A percentile compares a stretch with the other conserved stretches of the same genome.
These are phyloP conservation scores for Dynastes hyllus DNA, from an alignment of 2,888 invertebrate genomes.

Conservation along the genomic window DNA sequence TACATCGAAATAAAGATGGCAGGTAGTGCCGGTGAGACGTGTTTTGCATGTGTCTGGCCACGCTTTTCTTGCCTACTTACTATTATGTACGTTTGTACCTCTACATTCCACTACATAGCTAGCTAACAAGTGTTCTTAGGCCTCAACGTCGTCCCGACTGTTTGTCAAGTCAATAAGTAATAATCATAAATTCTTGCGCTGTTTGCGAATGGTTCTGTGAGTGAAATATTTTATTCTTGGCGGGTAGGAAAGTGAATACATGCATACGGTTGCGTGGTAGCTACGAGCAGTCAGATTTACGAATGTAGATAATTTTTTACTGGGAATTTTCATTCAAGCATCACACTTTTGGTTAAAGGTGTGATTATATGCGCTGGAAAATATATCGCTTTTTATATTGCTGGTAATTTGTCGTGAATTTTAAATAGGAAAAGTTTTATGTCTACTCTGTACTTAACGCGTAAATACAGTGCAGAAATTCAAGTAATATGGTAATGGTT, in stretches of 20 bases:
- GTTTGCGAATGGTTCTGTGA: constrained; percentile 37
- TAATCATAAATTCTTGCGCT: constrained; percentile 47
- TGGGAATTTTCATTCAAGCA: constrained; percentile 35
- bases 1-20: constrained; percentile 37
- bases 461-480: no score
- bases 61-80: constrained; percentile 22
- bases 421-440: no score
- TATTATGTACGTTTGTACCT: not conserved
- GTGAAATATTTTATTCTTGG: constrained; percentile 42
- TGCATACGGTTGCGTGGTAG: constrained; percentile 15
- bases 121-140: constrained; percentile 45
- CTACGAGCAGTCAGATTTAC: constrained; percentile 32
- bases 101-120: constrained; percentile 24
- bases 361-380: constrained; percentile 1
- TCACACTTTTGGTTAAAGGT: not conserved
- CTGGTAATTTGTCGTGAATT: not conserved
- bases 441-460: no score
- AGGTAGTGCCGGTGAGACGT: constrained; percentile 38
- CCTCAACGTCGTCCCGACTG: constrained; percentile 26
- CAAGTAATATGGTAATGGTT: no score
- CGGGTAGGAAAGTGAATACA: not conserved
- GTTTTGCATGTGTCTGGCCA: constrained; percentile 36
- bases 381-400: not conserved
- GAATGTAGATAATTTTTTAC: constrained; percentile 36
- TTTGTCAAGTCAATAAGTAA: constrained; percentile 47